Base-by-base conservation (phyloP, 2,888 invertebrate species). In the Saturnia pavonia region DNA sequence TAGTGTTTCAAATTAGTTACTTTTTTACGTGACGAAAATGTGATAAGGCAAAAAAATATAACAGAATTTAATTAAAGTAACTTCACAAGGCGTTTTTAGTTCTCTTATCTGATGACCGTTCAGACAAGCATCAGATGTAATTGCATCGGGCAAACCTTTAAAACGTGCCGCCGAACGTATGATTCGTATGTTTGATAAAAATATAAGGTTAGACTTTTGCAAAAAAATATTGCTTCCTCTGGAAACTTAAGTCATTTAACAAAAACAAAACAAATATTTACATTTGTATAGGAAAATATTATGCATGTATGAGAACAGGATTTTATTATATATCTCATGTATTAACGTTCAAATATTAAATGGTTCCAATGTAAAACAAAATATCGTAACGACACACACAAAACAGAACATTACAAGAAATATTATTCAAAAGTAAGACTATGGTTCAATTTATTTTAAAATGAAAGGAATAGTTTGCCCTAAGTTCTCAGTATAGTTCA, bases 91-190 rank as follows among this genome's bases (percentile, higher is more conserved):
- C 80, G 77, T 88, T 91, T 89, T 89, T 86, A 81, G 77, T 86
- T 81, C 78, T 77, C 84, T 90, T 92, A 92, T 92, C 92, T 89
- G 91, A 91, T 91, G 84, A 80, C 84, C 82, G 81, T 80, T 82
- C 83, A 82, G 88, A 88, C 88, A 88, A 89, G 85, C 84, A 88
- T 89, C 87, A 83, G 83, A 87, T 88, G 90, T 92, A 91, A 92
- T 91, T 91, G 88, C 89, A 86, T 81, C 78, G 82, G 75, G 81
- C 80, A 81, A 81, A 83, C 84, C 86, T 84, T 88, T 90, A 84
- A 86, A 84, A 86, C 80, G 82, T 83, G 84, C 91, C 91, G 88
- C 85, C 83, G 77, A 84, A 82, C 80, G 80, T 81, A 85, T 83
- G 78, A 79, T 79, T 81, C 80, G 48, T 67, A 22, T 22, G 57